Evolutionary conservation across 2,797 vertebrate genomes (phyloP), one percentile per base, ranked within the genome.

Genomic region (Eurystomus glaucurus): DNA sequence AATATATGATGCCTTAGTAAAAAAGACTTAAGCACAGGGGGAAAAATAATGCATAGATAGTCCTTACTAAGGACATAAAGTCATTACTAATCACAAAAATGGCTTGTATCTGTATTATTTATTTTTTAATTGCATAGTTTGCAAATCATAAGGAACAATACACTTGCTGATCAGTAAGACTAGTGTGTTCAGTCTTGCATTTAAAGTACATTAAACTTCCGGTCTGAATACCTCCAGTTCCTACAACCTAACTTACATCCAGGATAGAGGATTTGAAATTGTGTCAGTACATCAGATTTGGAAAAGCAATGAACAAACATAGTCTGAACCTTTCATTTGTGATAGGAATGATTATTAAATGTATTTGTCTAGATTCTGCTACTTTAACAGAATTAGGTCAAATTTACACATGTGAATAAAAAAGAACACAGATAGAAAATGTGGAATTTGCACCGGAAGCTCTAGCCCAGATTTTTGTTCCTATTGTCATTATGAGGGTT

Each of bases 81-180:
- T n/a, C n/a, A n/a, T 83, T 85, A 84, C 25, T 85, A 87, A 83
- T 69, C 52, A 39, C 52, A 95, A 92, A 93, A 95, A 85, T 83
- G 4, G 4, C 55, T 87, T 25, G n/a, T 37, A 68, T 93, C 97
- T 96, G 7, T 57, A 80, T 58, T 86, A 14, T 92, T 88, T 93
- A 76, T 84, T 91, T 97, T 96, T 90, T 82, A 91, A 88, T 79
- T 74, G 17, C 5, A 55, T 54, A 93, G 46, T 62, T 89, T 71
- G 13, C 28, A 64, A 22, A 55, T 74, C 14, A 41, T 84, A 71
- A 94, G 58, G 87, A 68, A 91, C 74, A 58, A 37, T 52, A 25
- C 33, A 89, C 33, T 91, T 96, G 88, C 77, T 72, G n/a, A 77
- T 93, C 50, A 90, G 22, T 91, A 85, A 92, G n/a, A 69, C 14